These are phyloP conservation scores for Sussaba pulchella DNA, from an alignment of 2,888 invertebrate species.

Conservation along the genomic window DNA sequence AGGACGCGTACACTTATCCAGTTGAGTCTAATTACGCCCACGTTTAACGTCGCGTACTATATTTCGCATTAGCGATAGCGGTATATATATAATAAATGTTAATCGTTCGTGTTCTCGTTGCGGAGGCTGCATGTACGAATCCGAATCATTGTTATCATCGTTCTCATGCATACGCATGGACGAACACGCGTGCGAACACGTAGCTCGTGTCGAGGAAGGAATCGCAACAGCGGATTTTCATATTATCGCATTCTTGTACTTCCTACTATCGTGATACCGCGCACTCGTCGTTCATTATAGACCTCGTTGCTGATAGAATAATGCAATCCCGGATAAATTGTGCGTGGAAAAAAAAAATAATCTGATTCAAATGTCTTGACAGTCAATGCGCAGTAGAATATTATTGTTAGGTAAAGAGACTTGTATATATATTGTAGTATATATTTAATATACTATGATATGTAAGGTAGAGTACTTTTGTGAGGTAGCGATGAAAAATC, in stretches of 20 bases:
- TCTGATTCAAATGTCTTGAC: background rate
- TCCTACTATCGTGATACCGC: slow-evolving; percentile 16
- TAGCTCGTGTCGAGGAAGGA: slow-evolving; percentile 15
- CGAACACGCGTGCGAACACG: background rate
- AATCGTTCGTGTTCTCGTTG: slow-evolving; percentile 42
- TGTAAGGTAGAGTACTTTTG: too few relatives aligned
- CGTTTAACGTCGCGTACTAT: slow-evolving; percentile 51
- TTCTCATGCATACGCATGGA: background rate
- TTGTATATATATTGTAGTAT: background rate
- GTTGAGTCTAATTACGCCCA: slow-evolving; percentile 67
- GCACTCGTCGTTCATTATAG: background rate
- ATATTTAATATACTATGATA: too few relatives aligned
- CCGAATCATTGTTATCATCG: slow-evolving; percentile 52
- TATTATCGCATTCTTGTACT: slow-evolving; percentile 53
- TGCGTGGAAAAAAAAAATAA: too few relatives aligned
- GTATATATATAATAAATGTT: too few relatives aligned
- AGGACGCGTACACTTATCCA: slow-evolving; percentile 66
- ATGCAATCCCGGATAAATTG: background rate
- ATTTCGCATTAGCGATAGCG: slow-evolving; percentile 12
- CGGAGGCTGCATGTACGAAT: slow-evolving; percentile 51
- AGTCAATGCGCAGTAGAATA: background rate
- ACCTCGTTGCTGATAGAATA: background rate
- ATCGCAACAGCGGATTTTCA: slow-evolving; percentile 61
- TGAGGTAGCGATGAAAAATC: too few relatives aligned
- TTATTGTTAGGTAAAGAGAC: background rate